Base-by-base conservation (phyloP, 1,140 invertebrate species). In the Chrysoperla carnea region DNA sequence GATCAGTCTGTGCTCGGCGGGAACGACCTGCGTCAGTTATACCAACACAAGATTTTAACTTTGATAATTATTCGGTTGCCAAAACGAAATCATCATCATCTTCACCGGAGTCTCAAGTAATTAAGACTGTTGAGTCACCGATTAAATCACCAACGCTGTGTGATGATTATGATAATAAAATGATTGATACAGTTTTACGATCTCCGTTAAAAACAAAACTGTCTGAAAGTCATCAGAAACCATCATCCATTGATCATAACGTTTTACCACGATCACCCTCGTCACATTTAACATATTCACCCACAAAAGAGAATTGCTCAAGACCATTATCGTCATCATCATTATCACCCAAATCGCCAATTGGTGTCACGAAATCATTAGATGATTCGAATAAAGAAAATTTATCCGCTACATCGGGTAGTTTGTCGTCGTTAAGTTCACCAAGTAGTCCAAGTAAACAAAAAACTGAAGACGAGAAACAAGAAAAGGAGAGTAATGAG, bases 401-500 rank as follows among this genome's bases (percentile, higher is more conserved):
- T 53, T 41, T 58, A 35, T 57, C 55, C 3, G 61, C 53, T 8
- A 67, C 66, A 8, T 67, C 65, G 6, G 65, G 62, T 6, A 61
- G 56, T 50, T 46, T 61, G 37, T 58, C 56, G 8, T 59, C 57
- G 1, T 40, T 58, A 6, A 59, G 57, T 48, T 57, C 59, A 9
- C 66, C 62, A 1, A 67, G 63, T 8, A 68, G 66, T 35, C 67
- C 67, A 0, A 55, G 55, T 31, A 54, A 52, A 41, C 54, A 64
- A 8, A 61, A 64, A 42, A 67, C 63, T 0, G 67, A 67, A 47
- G 61, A 67, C 40, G 67, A 69, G 43, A 69, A 69, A 45, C 66
- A 68, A 50, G 67, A 69, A 46, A 57, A 66, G 28, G 67, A 69
- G 48, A 57, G 58, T 40, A 69, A 67, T 28, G 66, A 69, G 52